phyloP scores from a whole-genome alignment of 2,113 vertebrate species.

The Onychostoma macrolepis region DNA sequence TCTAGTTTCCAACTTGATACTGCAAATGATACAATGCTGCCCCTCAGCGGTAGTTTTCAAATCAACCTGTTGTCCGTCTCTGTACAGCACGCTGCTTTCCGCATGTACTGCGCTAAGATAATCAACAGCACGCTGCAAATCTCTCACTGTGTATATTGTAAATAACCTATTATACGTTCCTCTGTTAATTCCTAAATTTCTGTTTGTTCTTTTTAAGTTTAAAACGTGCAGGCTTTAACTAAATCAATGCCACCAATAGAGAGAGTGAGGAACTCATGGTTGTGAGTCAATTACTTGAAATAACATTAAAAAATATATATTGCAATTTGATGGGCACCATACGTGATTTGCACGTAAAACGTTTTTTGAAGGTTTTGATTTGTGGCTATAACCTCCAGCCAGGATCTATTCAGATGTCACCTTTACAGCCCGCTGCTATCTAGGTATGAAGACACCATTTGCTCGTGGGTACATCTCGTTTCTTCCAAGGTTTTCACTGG shows the following conservation, averaged over 20 bases:
- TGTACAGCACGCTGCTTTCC: background rate
- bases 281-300: background rate
- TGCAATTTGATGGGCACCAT: background rate
- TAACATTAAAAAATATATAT: background rate
- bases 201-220: background rate
- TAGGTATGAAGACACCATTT: background rate
- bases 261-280: background rate
- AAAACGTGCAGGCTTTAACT: background rate
- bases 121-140: background rate
- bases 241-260: background rate
- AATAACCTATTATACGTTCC: background rate
- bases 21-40: slow-evolving; percentile 46
- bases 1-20: background rate
- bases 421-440: background rate
- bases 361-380: background rate
- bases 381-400: background rate
- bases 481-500: background rate
- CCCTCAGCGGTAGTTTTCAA: slow-evolving; percentile 42
- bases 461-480: background rate
- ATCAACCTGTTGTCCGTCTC: background rate
- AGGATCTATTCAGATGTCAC: background rate
- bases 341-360: background rate
- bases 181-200: background rate
- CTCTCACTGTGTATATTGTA: background rate
- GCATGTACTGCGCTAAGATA: background rate